phyloP scores from a whole-genome alignment of 23 tunicate genomes.

The Halocynthia roretzi region DNA sequence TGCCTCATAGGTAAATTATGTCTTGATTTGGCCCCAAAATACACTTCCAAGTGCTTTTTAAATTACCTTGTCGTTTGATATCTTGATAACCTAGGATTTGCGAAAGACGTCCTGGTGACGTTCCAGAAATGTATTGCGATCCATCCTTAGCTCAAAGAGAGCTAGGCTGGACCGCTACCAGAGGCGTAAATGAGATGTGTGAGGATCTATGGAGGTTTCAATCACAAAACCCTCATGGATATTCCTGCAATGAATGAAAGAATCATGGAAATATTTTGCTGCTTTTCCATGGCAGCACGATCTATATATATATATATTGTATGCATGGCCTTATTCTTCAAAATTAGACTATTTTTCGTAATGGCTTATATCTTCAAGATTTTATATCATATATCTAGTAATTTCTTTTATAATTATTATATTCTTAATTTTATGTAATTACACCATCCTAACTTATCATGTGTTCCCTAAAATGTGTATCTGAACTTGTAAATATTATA shows the following conservation, averaged over 20 bases:
- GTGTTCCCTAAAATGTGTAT: too few species aligned
- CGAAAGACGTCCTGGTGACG: conserved; percentile 81
- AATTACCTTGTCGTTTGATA: neutral
- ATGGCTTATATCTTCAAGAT: too few species aligned
- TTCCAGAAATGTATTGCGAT: conserved; percentile 76
- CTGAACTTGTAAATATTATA: too few species aligned
- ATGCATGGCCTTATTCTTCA: too few species aligned
- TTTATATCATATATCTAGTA: too few species aligned
- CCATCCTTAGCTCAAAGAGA: conserved; percentile 66
- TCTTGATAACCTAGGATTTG: conserved; percentile 6
- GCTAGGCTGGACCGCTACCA: conserved; percentile 79
- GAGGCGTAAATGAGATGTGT: conserved; percentile 77
- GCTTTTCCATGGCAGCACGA: too few species aligned
- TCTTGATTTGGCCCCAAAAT: neutral
- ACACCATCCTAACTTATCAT: too few species aligned
- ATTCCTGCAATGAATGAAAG: neutral
- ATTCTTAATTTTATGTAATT: too few species aligned
- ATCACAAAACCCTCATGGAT: conserved; percentile 76
- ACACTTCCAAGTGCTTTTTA: neutral
- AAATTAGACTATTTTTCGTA: too few species aligned
- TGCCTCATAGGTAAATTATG: conserved; percentile 22
- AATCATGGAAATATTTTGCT: too few species aligned
- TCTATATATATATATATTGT: too few species aligned
- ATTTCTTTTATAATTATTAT: too few species aligned
- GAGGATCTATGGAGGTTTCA: conserved; percentile 93